phyloP scores from a whole-genome alignment of 1,140 invertebrate genomes.

The Cydia amplana region DNA sequence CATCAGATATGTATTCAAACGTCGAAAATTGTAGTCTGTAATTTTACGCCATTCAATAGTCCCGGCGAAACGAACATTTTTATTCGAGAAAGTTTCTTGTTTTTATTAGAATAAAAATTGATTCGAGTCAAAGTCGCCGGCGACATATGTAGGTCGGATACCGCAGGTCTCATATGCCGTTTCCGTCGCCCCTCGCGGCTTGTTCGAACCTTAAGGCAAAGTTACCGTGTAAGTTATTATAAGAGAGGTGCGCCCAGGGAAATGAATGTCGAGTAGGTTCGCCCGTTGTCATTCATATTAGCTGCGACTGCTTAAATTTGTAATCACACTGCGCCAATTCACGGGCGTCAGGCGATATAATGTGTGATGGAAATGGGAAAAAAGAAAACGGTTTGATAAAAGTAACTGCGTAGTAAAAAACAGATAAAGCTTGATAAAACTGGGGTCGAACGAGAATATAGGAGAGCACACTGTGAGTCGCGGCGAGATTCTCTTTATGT shows the following conservation, averaged over 20 bases:
- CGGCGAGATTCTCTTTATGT: conserved; percentile 3
- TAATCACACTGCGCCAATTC: conserved; percentile 70
- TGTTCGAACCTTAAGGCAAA: conserved; percentile 65
- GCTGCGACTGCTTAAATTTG: conserved; percentile 75
- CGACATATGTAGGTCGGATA: conserved; percentile 22
- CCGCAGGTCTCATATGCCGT: conserved; percentile 26
- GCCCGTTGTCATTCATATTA: conserved; percentile 79
- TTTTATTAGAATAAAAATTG: conserved; percentile 31
- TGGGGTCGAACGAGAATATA: conserved; percentile 38
- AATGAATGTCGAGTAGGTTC: conserved; percentile 78
- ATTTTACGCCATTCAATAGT: conserved; percentile 60
- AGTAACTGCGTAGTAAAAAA: conserved; percentile 44
- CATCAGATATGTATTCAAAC: conserved; percentile 75
- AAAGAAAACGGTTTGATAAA: conserved; percentile 40
- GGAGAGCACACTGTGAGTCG: conserved; percentile 12
- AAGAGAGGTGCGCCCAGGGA: conserved; percentile 77
- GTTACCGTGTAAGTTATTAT: conserved; percentile 77
- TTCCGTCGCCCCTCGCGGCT: conserved; percentile 13
- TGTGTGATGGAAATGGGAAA: conserved; percentile 43
- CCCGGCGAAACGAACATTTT: conserved; percentile 37
- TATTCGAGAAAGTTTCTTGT: conserved; percentile 39
- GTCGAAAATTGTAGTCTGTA: conserved; percentile 65
- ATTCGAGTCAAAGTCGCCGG: conserved; percentile 12
- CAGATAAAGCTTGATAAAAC: conserved; percentile 43
- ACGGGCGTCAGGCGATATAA: conserved; percentile 43